These are phyloP conservation scores for Idaea biselata DNA, from an alignment of 2,888 invertebrate species.

Conservation along the genomic window DNA sequence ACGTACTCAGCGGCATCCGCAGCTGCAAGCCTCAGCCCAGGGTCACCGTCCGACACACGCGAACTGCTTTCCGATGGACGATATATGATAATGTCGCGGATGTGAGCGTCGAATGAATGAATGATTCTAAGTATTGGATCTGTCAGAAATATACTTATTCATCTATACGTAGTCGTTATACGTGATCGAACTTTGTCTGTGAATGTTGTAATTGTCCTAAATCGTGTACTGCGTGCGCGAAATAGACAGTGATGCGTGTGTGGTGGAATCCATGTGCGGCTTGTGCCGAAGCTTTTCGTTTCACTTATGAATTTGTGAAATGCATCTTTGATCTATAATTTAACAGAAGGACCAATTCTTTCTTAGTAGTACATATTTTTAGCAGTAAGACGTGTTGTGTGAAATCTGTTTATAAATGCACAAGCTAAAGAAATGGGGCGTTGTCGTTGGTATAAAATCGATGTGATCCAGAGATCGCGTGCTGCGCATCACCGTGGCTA, in stretches of 20 bases:
- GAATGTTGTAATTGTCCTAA: slow-evolving; percentile 30
- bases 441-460: slow-evolving; percentile 19
- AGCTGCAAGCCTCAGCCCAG: slow-evolving; percentile 83
- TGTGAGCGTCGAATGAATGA: slow-evolving; percentile 54
- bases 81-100: slow-evolving; percentile 77
- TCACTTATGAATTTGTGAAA: slow-evolving; percentile 24
- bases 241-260: background rate
- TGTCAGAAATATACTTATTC: slow-evolving; percentile 28
- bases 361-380: slow-evolving; percentile 49
- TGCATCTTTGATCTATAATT: slow-evolving; percentile 42
- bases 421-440: slow-evolving; percentile 23
- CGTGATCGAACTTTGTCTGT: slow-evolving; percentile 15
- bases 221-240: background rate
- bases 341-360: slow-evolving; percentile 71
- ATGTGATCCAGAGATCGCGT: slow-evolving; percentile 12
- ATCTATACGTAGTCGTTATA: background rate
- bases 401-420: slow-evolving; percentile 43
- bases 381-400: slow-evolving; percentile 56
- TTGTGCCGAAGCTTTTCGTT: slow-evolving; percentile 44
- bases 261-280: slow-evolving; percentile 45
- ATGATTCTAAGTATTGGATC: slow-evolving; percentile 1
- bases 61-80: slow-evolving; percentile 82
- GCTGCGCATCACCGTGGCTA: background rate
- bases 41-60: slow-evolving; percentile 85
- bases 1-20: slow-evolving; percentile 79